Conservation (phyloP, 2,113 vertebrate species). For the Mesoclemmys tuberculata region DNA sequence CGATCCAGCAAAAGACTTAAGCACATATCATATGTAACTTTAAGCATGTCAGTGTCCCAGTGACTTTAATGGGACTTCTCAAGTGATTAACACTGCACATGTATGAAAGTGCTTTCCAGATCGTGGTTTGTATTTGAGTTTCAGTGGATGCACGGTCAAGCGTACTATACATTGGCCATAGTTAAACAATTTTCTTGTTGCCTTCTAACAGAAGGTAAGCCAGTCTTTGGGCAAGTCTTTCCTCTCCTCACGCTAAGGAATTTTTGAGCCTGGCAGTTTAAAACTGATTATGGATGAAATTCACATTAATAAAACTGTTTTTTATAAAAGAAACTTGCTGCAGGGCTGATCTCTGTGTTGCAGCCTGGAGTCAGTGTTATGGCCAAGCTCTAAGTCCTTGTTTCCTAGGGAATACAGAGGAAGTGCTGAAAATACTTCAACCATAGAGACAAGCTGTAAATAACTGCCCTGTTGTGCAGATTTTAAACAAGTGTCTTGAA, state of each 20-base stretch:
- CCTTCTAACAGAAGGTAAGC: not conserved
- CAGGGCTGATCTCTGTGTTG: not conserved
- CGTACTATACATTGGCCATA: not conserved
- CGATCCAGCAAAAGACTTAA: not conserved
- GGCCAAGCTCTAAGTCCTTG: not conserved
- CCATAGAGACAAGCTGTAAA: not conserved
- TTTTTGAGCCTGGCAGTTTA: not conserved
- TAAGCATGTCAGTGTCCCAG: not conserved
- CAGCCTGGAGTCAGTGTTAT: conserved; percentile 6
- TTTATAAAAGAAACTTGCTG: not conserved
- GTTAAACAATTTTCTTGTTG: not conserved
- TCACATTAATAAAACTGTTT: not conserved
- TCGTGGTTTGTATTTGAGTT: not conserved
- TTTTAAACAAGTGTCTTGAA: not conserved
- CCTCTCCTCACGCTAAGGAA: not conserved
- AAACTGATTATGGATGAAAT: not conserved
- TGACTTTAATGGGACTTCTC: not conserved
- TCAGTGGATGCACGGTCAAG: not conserved
- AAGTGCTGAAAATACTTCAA: conserved; percentile 6
- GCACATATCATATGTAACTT: not conserved
- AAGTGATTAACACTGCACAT: not conserved
- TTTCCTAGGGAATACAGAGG: not conserved
- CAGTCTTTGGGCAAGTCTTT: not conserved
- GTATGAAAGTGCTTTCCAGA: not conserved
- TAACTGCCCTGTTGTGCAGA: not conserved